Conservation (phyloP, 2,888 invertebrate species). For the Gari tellinella region DNA sequence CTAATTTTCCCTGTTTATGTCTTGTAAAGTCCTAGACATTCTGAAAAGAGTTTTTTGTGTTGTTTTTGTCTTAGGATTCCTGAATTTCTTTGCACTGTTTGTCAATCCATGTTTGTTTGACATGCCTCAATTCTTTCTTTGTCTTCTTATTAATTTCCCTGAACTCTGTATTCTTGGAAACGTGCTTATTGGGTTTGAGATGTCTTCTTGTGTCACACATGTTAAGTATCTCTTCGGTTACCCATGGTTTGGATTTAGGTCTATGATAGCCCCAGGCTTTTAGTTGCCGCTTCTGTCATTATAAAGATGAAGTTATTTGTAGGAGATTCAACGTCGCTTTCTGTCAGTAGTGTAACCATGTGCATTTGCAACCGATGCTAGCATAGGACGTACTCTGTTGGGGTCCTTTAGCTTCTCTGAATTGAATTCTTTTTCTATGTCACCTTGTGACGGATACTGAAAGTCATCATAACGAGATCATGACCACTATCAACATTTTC, state of each 20-base stretch:
- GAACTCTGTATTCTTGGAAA: neutral
- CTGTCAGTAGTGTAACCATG: neutral
- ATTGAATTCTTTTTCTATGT: conserved; percentile 17
- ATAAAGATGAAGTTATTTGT: neutral
- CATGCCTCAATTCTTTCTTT: conserved; percentile 12
- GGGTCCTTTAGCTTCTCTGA: conserved; percentile 26
- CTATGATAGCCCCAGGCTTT: conserved; percentile 9
- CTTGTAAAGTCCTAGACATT: conserved; percentile 20
- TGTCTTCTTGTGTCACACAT: conserved; percentile 16
- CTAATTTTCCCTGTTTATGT: conserved; percentile 19
- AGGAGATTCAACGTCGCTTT: neutral
- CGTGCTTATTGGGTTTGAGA: conserved; percentile 8
- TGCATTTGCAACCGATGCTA: conserved; percentile 7
- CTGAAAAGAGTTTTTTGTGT: conserved; percentile 26
- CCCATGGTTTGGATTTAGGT: conserved; percentile 13
- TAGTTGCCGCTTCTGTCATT: conserved; percentile 9
- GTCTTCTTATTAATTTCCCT: conserved; percentile 4
- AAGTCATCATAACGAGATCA: conserved; percentile 11
- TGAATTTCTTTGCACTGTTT: conserved; percentile 19
- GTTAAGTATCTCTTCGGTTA: conserved; percentile 10
- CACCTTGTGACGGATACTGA: conserved; percentile 15
- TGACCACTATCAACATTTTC: conserved; percentile 26
- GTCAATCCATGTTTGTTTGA: conserved; percentile 17
- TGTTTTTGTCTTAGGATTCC: conserved; percentile 5
- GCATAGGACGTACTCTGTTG: conserved; percentile 10